Evolutionary conservation across 2,113 vertebrate genomes (phyloP).

Genomic region (Anas platyrhynchos): DNA sequence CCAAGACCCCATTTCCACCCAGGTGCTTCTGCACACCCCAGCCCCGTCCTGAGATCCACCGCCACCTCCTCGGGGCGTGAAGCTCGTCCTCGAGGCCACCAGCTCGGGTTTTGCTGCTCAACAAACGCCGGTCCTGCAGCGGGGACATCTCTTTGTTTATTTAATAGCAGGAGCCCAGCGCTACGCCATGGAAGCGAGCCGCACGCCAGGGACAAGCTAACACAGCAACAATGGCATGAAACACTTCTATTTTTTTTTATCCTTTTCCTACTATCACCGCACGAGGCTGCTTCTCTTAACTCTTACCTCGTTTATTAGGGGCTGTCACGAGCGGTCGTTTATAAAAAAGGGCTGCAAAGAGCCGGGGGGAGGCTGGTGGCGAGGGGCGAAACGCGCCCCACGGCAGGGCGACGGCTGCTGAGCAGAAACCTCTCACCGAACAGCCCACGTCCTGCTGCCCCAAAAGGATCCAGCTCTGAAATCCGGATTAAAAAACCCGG

Average conservation of each 20-base stretch:
- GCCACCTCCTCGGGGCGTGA: neutral
- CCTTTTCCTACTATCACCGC: neutral
- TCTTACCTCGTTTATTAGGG: neutral
- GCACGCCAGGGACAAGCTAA: neutral
- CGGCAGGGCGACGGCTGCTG: neutral
- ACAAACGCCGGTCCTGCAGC: neutral
- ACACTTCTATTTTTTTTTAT: neutral
- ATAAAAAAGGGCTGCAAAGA: neutral
- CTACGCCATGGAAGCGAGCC: neutral
- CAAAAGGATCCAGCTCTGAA: neutral
- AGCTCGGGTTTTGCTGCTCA: neutral
- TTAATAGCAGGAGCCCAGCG: neutral
- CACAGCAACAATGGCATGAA: neutral
- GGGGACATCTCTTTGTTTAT: neutral
- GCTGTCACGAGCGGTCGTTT: fast-evolving
- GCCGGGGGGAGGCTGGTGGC: neutral
- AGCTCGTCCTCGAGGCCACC: neutral
- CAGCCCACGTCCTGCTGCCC: neutral
- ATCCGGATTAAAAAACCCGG: neutral
- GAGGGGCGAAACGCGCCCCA: fast-evolving
- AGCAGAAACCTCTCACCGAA: neutral
- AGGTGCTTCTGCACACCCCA: neutral
- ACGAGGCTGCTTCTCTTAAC: neutral
- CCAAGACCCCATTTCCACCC: neutral
- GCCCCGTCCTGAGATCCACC: neutral